These are phyloP conservation scores for Drosophila hydei DNA, from an alignment of 1,140 invertebrate genomes.

Conservation along the genomic window DNA sequence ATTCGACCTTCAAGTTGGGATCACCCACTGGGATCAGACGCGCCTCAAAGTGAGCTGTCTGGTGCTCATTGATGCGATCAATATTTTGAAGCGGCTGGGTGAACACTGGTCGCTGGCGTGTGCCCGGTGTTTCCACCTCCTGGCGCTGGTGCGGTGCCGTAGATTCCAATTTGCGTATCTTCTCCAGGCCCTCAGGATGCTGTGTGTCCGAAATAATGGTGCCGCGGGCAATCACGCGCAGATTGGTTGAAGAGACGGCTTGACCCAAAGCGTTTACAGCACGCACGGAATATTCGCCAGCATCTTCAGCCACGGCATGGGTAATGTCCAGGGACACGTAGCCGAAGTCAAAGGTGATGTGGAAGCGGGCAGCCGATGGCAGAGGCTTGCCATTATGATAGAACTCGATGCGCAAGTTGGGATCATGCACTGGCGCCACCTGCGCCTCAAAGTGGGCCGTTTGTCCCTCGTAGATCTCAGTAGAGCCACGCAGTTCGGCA, in stretches of 20 bases:
- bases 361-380: conserved; percentile 93
- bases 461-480: conserved; percentile 93
- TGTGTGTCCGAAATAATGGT: conserved; percentile 97
- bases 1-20: conserved; percentile 98
- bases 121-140: conserved; percentile 92
- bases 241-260: conserved; percentile 91
- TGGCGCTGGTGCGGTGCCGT: conserved; percentile 90
- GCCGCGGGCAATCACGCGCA: conserved; percentile 93
- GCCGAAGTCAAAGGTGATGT: conserved; percentile 97
- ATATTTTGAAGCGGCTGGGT: conserved; percentile 97
- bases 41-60: conserved; percentile 98
- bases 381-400: conserved; percentile 95
- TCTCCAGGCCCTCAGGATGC: conserved; percentile 97
- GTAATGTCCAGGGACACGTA: conserved; percentile 96
- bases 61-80: conserved; percentile 94
- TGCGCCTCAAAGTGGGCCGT: conserved; percentile 96
- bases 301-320: conserved; percentile 95
- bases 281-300: conserved; percentile 95
- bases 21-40: conserved; percentile 99
- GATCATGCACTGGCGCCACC: conserved; percentile 95
- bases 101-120: conserved; percentile 95
- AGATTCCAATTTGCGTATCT: conserved; percentile 96
- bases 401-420: conserved; percentile 95
- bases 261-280: conserved; percentile 95
- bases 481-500: conserved; percentile 92